Base-by-base conservation (phyloP, 64 coral and sea anemone species). In the Montipora efflorescens region DNA sequence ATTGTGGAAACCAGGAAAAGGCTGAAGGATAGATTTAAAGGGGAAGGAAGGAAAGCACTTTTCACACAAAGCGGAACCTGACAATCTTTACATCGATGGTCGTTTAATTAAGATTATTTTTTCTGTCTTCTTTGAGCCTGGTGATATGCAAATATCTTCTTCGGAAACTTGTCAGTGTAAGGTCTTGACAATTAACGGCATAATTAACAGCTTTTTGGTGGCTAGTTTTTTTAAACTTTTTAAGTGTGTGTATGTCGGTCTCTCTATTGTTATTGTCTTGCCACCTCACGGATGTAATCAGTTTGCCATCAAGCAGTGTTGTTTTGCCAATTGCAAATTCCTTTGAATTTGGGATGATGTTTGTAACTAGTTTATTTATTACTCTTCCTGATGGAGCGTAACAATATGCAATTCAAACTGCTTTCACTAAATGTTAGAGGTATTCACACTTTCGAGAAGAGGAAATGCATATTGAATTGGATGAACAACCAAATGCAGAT, bases 381-480 rank as follows among this genome's bases (percentile, higher is more conserved):
- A 74, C 22, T 21, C 4, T 74, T 74, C 70, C 25, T 74, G 70
- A 74, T 74, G 70, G 70, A 74, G 19, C n/a, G 70, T 43, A 74
- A 74, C 5, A 74, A 74, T 74, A 19, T 74, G 25, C 87, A 91
- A 67, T 91, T 95, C 15, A 87, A 91, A 87, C 61, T 87, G 53
- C 22, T 95, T 19, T 95, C 82, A 4, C 48, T 91, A 10, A 95
- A 95, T 81, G 89, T 95, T 43, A 22, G 80, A 47, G 88, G 80
- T 43, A 28, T 95, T 18, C 74, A 66, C 45, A 46, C 81, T 15
- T 36, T 19, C 8, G 80, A 28, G n/a, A 87, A 95, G 79, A 73
- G 89, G 47, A 72, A 90, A 75, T 79, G 28, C 28, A 1, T 28
- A 28, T 87, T 95, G 44, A 74, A 58, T 43, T 95, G 94, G 83